These are phyloP conservation scores for Paralvinella palmiformis DNA, from an alignment of 1,140 invertebrate species.

Conservation along the genomic window DNA sequence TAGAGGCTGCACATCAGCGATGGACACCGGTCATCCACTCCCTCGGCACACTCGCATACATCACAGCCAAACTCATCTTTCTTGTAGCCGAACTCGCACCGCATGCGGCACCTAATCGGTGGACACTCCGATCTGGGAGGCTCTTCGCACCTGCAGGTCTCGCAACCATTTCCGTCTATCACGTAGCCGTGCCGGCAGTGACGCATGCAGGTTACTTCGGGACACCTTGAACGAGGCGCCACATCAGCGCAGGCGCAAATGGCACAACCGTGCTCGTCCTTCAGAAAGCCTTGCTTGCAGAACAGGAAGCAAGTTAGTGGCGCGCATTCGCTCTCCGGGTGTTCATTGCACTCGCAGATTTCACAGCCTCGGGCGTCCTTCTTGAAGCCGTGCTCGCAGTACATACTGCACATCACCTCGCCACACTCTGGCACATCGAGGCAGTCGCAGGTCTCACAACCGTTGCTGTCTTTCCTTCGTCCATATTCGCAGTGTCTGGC, in stretches of 20 bases:
- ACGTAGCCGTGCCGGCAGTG: background rate
- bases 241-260: background rate
- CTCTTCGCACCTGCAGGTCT: background rate
- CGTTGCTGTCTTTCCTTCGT: background rate
- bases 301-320: background rate
- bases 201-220: background rate
- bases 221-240: background rate
- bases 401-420: background rate
- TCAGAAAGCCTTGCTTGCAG: background rate
- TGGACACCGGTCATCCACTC: background rate
- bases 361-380: constrained; percentile 14
- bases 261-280: constrained; percentile 1
- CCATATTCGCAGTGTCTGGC: background rate
- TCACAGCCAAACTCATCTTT: constrained; percentile 13
- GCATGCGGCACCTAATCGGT: background rate
- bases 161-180: constrained; percentile 5
- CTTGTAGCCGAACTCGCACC: constrained; percentile 5
- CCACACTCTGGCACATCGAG: background rate
- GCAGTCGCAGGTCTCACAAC: constrained; percentile 4
- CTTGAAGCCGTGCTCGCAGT: constrained; percentile 9
- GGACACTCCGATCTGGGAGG: background rate
- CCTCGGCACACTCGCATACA: background rate
- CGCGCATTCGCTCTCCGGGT: background rate
- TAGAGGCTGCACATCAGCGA: background rate
- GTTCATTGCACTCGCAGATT: constrained; percentile 8